phyloP scores from a whole-genome alignment of 2,797 vertebrate genomes.

The Argyrosomus regius region DNA sequence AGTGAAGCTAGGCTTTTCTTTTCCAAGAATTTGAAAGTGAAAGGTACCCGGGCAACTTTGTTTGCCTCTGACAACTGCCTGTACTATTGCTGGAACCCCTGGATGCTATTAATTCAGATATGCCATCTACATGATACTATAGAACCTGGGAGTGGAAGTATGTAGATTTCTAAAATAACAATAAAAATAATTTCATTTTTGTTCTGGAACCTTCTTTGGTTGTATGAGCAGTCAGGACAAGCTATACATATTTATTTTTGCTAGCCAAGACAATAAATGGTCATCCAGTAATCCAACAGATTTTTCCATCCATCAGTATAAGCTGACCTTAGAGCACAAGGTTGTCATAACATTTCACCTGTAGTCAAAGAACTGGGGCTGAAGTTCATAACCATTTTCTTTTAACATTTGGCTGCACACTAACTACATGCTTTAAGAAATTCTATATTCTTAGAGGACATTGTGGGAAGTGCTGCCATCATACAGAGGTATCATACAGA shows the following conservation, averaged over 20 bases:
- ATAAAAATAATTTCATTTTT: no score
- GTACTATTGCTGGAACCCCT: neutral
- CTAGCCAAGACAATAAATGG: neutral
- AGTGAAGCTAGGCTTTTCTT: constrained; percentile 13
- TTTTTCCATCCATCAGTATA: neutral
- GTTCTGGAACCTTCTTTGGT: no score
- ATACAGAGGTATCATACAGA: neutral
- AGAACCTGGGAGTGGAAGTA: neutral
- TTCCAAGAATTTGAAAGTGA: constrained; percentile 23
- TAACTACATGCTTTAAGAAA: neutral
- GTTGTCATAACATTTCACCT: no score
- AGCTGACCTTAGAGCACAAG: neutral
- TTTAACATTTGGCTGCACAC: neutral
- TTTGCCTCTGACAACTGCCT: neutral
- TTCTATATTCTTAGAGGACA: neutral
- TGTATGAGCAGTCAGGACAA: no score
- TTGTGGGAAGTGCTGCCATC: no score
- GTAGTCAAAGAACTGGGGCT: neutral
- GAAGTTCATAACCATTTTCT: neutral
- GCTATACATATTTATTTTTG: no score
- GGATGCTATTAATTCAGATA: neutral
- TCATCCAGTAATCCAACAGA: neutral
- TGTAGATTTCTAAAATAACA: constrained; percentile 4
- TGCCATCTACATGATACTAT: neutral
- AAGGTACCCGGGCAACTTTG: constrained; percentile 18